phyloP scores from a whole-genome alignment of 2,888 invertebrate species.

The Teinopalpus imperialis region DNA sequence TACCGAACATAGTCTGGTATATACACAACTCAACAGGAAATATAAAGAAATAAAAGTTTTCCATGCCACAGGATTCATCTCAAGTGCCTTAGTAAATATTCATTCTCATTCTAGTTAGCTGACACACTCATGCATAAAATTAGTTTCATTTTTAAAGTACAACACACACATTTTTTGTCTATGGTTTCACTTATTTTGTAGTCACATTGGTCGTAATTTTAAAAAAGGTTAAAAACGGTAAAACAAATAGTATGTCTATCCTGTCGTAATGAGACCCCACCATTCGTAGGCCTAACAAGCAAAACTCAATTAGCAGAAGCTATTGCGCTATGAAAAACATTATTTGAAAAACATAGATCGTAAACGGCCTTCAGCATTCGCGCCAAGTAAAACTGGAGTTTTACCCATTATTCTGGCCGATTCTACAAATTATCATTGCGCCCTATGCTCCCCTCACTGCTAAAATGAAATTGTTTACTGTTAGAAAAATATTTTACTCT shows the following conservation, averaged over 20 bases:
- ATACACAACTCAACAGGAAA: conserved; percentile 9
- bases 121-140: conserved; percentile 61
- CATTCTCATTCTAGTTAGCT: conserved; percentile 54
- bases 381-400: conserved; percentile 52
- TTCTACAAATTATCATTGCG: conserved; percentile 62
- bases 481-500: conserved; percentile 48
- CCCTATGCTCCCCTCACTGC: conserved; percentile 78
- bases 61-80: conserved; percentile 22
- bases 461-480: conserved; percentile 74
- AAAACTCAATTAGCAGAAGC: conserved; percentile 63
- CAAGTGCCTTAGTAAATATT: conserved; percentile 33
- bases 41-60: conserved; percentile 6
- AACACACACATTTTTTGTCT: conserved; percentile 26
- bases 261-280: conserved; percentile 55
- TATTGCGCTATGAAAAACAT: conserved; percentile 54
- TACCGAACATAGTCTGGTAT: not conserved
- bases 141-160: conserved; percentile 34
- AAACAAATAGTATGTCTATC: conserved; percentile 53
- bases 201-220: conserved; percentile 2
- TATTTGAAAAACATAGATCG: conserved; percentile 47
- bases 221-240: conserved; percentile 27
- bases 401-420: conserved; percentile 70
- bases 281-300: conserved; percentile 53
- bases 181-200: conserved; percentile 18
- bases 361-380: conserved; percentile 56